Percentiles rank a stretch among this genome's conserved stretches.
These are phyloP conservation scores for Polylopha cassiicola DNA, from an alignment of 2,888 invertebrate species.

Conservation along the genomic window DNA sequence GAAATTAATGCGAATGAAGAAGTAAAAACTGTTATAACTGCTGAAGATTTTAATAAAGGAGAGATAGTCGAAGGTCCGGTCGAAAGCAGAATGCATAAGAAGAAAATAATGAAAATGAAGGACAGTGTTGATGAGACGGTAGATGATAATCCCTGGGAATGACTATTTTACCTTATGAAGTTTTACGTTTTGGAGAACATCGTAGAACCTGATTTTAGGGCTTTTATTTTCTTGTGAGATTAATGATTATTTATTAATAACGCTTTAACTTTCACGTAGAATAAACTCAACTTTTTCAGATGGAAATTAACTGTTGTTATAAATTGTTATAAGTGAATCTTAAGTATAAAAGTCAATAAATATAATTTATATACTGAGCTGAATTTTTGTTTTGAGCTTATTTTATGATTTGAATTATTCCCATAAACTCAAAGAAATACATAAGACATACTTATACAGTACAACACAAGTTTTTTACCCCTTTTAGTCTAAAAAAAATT, in stretches of 20 bases:
- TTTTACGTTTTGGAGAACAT: constrained; percentile 61
- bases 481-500: too few relatives aligned
- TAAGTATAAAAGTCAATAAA: too few relatives aligned
- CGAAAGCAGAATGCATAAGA: constrained; percentile 51
- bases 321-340: neutral
- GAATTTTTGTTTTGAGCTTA: too few relatives aligned
- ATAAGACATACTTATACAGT: too few relatives aligned
- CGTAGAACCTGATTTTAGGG: constrained; percentile 58
- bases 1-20: constrained; percentile 20
- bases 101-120: constrained; percentile 54
- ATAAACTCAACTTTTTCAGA: neutral
- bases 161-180: constrained; percentile 70
- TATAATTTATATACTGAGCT: too few relatives aligned
- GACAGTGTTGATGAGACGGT: constrained; percentile 53
- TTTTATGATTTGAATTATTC: too few relatives aligned
- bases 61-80: constrained; percentile 56
- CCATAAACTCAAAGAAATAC: too few relatives aligned
- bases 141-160: constrained; percentile 69
- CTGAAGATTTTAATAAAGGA: constrained; percentile 64
- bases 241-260: neutral
- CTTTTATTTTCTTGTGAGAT: constrained; percentile 53
- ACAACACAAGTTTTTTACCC: too few relatives aligned
- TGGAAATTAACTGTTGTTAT: constrained; percentile 6
- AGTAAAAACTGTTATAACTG: constrained; percentile 35
- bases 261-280: too few relatives aligned